Evolutionary conservation across 2,888 invertebrate genomes (phyloP), one percentile per base, ranked within the genome.

Genomic region (Eulithis testata): DNA sequence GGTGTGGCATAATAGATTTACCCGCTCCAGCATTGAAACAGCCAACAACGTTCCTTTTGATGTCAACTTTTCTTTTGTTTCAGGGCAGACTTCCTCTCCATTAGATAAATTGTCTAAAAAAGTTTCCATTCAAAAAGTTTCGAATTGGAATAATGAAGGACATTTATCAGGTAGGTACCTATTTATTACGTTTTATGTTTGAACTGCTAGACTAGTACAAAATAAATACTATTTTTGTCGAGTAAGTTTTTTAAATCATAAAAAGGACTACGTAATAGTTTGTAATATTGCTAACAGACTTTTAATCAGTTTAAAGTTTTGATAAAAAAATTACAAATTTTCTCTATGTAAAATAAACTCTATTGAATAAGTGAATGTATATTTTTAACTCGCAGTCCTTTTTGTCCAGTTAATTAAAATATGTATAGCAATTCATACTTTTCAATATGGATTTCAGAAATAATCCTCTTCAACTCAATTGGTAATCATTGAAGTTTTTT

Each of bases 31-130:
- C 62, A 70, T 66, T 65, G 65, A 58, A 60, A 71, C 60, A 63
- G 69, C 73, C 65, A 50, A 75, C 74, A 74, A 7, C 59, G 75
- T 80, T 82, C 73, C 79, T 77, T 82, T 81, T 83, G 83, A 85
- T 79, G 77, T 79, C 76, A 82, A 85, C 78, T 80, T 85, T 82
- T 74, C 70, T 69, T 82, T 85, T 85, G 80, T 85, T 82, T 80
- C 76, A 71, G 73, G 73, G 76, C 47, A 78, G 84, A 86, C 82
- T 84, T 82, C 75, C 80, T 83, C 79, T 82, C 83, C 85, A 85
- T 86, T 86, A 85, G 80, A 83, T 77, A 82, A 83, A 83, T 85
- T 84, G 81, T 84, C 84, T 83, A 81, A 81, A 84, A 83, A 86
- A 85, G 79, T 85, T 83, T 69, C 72, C 76, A 72, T 82, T 83